Evolutionary conservation across 2,888 invertebrate species (phyloP), one percentile per base, ranked within the genome.

Genomic region (Chymomyza caudatula): DNA sequence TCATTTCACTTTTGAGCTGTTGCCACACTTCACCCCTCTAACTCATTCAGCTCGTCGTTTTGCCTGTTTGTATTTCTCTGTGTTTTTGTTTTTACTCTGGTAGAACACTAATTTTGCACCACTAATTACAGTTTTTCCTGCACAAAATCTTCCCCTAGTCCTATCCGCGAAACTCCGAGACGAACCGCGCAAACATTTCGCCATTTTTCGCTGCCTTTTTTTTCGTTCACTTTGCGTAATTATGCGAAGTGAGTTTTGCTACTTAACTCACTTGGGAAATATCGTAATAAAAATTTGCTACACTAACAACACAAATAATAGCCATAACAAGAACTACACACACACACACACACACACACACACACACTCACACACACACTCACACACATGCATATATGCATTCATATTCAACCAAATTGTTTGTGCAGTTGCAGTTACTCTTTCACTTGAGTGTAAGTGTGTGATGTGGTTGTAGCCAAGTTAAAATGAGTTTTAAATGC

Each of bases 251-350:
- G 63, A 82, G 74, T 69, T 61, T 65, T 71, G 73, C 81, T 85
- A 83, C 84, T 80, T 83, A 79, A 70, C 77, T 80, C 81, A 63
- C 67, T 75, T 73, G 86, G 78, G 86, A 84, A 83, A 85, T 83
- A 80, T 65, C 68, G 65, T 73, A 67, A 78, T 69, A 80, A 66
- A 77, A 84, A 77, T 83, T 60, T 20, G 81, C 78, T 78, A 67
- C 76, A 73, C 86, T 86, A 86, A 86, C 87, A 87, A 86, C 77
- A 78, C 74, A 74, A 81, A 85, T 76, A 87, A 85, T 86, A 83
- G 85, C 81, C 23, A 23, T 2, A 25, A n/a, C n/a, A n/a, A n/a
- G 4, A 5, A 1, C 25, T 25, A 25, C 25, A 3, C 6, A 2
- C 5, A 5, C 6, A 6, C 25, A 25, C 6, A 87, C 76, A 78